Conservation (phyloP, 2,113 vertebrate genomes). For the Eulacestoma nigropectus region DNA sequence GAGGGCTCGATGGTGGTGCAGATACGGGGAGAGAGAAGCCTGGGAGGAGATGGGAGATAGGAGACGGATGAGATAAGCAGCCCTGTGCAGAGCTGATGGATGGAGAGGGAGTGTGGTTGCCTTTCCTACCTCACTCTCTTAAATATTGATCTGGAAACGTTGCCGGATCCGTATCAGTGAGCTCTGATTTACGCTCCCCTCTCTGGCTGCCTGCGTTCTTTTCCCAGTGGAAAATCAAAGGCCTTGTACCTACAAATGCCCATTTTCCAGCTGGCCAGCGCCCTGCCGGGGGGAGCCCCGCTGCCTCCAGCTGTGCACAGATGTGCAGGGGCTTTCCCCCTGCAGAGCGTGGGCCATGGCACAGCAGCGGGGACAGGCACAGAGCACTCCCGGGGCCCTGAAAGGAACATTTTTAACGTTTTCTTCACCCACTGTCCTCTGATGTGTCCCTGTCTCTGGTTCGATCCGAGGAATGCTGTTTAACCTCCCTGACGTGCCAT, state of each 20-base stretch:
- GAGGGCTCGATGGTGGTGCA: background rate
- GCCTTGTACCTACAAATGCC: conserved; percentile 18
- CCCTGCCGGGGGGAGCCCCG: fast-evolving
- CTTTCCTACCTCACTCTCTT: background rate
- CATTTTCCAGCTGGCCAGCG: conserved; percentile 19
- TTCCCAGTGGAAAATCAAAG: conserved; percentile 6
- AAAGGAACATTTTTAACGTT: background rate
- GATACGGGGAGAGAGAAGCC: background rate
- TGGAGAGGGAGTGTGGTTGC: background rate
- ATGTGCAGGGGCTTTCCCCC: background rate
- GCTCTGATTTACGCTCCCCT: background rate
- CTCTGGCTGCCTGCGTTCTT: background rate
- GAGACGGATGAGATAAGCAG: background rate
- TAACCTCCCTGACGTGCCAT: background rate
- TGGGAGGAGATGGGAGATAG: background rate
- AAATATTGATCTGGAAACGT: conserved; percentile 32
- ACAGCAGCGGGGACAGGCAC: background rate
- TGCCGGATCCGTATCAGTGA: background rate
- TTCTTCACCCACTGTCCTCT: background rate
- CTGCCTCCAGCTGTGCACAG: conserved; percentile 13
- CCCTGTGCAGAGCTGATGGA: background rate
- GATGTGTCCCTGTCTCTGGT: background rate
- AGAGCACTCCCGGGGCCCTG: background rate
- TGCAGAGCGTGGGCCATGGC: background rate
- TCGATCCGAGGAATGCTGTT: background rate